Percentiles rank a stretch among this genome's conserved stretches.
Conservation (phyloP, 2,888 invertebrate genomes). For the Tillus elongatus region DNA sequence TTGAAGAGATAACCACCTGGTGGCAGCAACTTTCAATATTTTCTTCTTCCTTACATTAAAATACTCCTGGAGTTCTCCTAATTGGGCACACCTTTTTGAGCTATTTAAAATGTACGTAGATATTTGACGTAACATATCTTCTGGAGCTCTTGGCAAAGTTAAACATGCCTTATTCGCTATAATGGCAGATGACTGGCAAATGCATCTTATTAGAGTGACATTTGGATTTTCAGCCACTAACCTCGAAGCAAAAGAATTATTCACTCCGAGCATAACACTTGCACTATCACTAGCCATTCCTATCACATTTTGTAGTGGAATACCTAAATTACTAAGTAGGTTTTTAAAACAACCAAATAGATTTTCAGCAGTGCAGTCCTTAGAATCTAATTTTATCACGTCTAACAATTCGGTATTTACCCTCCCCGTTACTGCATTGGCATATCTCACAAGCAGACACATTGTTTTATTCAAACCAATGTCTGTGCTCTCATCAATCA, state of each 20-base stretch:
- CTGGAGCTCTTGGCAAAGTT: conserved; percentile 9
- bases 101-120: conserved; percentile 5
- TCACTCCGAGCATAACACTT: conserved; percentile 7
- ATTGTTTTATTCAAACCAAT: conserved; percentile 5
- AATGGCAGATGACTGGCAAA: conserved; percentile 9
- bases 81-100: conserved; percentile 6
- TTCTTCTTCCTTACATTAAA: not conserved
- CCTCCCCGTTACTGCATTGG: not conserved
- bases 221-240: conserved; percentile 3
- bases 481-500: conserved; percentile 8
- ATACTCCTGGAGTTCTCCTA: too few relatives aligned
- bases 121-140: conserved; percentile 8
- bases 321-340: not conserved
- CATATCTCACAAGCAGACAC: conserved; percentile 9
- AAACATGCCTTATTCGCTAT: conserved; percentile 10
- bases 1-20: conserved; percentile 10
- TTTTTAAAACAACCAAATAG: conserved; percentile 5
- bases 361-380: conserved; percentile 9
- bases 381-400: conserved; percentile 10
- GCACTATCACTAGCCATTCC: conserved; percentile 10
- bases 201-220: conserved; percentile 9
- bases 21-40: conserved; percentile 2
- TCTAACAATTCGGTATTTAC: conserved; percentile 8
- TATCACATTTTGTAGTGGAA: conserved; percentile 10
- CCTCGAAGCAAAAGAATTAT: conserved; percentile 9